These are phyloP conservation scores for Mellivora capensis DNA, from an alignment of 2,113 vertebrate species.

Conservation along the genomic window DNA sequence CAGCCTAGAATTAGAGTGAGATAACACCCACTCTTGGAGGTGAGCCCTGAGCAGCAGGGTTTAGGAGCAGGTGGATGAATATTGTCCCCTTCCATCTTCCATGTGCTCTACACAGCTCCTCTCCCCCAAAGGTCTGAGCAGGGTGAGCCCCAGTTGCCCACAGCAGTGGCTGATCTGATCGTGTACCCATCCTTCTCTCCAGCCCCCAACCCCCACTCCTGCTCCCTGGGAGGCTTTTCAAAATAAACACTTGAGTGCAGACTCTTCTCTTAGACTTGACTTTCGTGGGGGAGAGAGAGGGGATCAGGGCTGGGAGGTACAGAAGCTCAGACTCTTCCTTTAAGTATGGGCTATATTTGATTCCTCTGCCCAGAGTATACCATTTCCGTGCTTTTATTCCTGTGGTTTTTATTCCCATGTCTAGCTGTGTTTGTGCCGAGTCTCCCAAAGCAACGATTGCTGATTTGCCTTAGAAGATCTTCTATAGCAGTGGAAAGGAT, in stretches of 20 bases:
- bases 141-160: neutral
- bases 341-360: neutral
- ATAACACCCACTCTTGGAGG: neutral
- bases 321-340: neutral
- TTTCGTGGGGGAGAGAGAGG: neutral
- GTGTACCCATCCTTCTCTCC: neutral
- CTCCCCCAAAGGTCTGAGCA: neutral
- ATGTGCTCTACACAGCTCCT: neutral
- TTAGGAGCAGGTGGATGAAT: neutral
- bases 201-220: neutral
- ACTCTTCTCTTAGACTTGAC: neutral
- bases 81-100: neutral
- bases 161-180: neutral
- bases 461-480: slow-evolving; percentile 29
- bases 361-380: neutral
- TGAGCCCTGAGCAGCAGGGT: neutral
- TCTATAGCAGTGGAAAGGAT: neutral
- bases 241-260: neutral
- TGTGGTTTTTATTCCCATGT: neutral
- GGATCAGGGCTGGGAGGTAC: neutral
- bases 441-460: neutral
- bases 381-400: slow-evolving; percentile 11
- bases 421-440: neutral
- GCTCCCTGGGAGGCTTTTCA: neutral
- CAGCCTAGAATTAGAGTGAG: too few species aligned